Conservation (phyloP, 2,113 vertebrate genomes). For the Chiloscyllium plagiosum region DNA sequence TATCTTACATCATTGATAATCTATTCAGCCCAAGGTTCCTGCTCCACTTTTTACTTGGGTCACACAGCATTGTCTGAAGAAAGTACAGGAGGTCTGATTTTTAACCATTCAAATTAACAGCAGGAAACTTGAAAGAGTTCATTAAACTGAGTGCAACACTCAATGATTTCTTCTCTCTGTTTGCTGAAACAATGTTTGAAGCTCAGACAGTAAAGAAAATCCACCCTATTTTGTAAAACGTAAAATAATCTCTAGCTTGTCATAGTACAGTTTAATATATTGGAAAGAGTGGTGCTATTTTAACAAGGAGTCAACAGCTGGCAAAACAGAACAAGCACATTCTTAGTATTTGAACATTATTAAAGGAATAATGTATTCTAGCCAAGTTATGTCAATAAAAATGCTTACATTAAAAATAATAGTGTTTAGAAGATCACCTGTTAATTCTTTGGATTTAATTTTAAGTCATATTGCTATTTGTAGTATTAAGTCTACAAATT, state of each 20-base stretch:
- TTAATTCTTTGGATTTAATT: not conserved
- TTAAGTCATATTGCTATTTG: not conserved
- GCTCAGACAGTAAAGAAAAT: not conserved
- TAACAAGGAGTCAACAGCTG: constrained; percentile 12
- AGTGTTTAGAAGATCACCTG: not conserved
- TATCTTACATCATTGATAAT: not conserved
- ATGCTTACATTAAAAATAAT: not conserved
- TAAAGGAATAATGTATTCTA: not conserved
- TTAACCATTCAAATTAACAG: not conserved
- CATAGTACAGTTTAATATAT: not conserved
- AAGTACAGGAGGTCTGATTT: not conserved
- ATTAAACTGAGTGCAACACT: not conserved
- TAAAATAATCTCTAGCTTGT: not conserved
- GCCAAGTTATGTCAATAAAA: not conserved
- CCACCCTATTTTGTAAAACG: not conserved
- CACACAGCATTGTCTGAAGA: not conserved
- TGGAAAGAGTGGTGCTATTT: not conserved
- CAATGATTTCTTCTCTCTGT: not conserved
- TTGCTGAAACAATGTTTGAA: not conserved
- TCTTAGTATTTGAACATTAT: not conserved
- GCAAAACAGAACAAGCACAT: not conserved
- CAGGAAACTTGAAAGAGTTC: not conserved
- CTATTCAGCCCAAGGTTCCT: not conserved
- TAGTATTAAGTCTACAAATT: too few species aligned
- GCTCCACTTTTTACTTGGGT: not conserved